Conservation (phyloP, 2,797 vertebrate species). For the Notolepis coatsorum region DNA sequence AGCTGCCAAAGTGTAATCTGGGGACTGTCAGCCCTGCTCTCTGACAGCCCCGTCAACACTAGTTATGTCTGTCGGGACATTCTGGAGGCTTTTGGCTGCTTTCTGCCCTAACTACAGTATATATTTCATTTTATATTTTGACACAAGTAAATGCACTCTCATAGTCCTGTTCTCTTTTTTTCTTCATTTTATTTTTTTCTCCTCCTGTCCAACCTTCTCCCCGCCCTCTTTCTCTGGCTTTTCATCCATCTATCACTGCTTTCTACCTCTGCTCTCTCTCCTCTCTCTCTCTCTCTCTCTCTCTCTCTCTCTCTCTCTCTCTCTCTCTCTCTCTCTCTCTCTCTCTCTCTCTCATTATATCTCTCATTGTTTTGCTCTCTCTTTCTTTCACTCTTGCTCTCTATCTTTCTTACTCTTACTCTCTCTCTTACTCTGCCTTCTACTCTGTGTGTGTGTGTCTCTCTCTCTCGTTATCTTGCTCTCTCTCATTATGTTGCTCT, state of each 20-base stretch:
- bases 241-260: background rate
- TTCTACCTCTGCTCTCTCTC: constrained; percentile 1
- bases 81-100: constrained; percentile 9
- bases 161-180: background rate
- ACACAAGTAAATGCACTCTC: constrained; percentile 11
- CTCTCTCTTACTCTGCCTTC: background rate
- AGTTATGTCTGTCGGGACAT: background rate
- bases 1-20: background rate
- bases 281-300: background rate
- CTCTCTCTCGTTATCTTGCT: background rate
- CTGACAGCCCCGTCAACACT: constrained; percentile 15
- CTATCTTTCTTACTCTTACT: too few relatives aligned
- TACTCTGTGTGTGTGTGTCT: background rate
- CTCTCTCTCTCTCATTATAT: background rate
- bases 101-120: constrained; percentile 1
- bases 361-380: background rate
- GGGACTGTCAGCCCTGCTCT: background rate
- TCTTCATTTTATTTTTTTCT: background rate
- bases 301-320: background rate
- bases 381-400: background rate
- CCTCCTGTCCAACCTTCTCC: too few relatives aligned
- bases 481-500: too few relatives aligned
- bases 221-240: background rate
- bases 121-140: background rate
- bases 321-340: background rate